A percentile compares a stretch with the other conserved stretches of the same genome.
phyloP scores from a whole-genome alignment of 2,113 vertebrate genomes.

The Parus major region DNA sequence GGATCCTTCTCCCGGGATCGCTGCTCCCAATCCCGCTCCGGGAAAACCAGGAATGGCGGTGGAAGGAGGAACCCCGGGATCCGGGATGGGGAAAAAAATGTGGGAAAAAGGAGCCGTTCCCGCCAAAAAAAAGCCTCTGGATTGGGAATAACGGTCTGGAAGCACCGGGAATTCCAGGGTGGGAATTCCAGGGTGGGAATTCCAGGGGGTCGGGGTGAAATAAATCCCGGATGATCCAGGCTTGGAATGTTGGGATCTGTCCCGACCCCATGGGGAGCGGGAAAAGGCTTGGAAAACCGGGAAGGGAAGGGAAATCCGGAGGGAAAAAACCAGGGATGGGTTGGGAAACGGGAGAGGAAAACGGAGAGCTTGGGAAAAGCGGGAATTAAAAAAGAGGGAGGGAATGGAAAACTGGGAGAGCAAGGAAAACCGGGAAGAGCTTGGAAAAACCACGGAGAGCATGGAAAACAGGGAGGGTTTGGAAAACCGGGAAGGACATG shows the following conservation, averaged over 20 bases:
- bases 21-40: background rate
- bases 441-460: background rate
- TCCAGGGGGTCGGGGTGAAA: background rate
- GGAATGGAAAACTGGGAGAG: background rate
- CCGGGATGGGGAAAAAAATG: background rate
- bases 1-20: background rate
- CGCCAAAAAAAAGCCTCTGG: rapidly evolving
- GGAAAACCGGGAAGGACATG: background rate
- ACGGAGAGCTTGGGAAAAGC: too few relatives aligned
- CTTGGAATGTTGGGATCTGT: background rate
- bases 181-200: background rate
- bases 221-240: rapidly evolving
- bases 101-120: rapidly evolving
- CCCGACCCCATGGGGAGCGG: rapidly evolving
- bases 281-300: background rate
- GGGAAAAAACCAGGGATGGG: background rate
- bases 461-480: too few relatives aligned
- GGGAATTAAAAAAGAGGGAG: background rate
- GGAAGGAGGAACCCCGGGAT: rapidly evolving
- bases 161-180: rapidly evolving
- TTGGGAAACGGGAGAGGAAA: too few relatives aligned
- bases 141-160: background rate
- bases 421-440: too few relatives aligned
- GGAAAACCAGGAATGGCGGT: background rate
- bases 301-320: too few relatives aligned